Evolutionary conservation across 2,113 vertebrate species (phyloP), one percentile per base, ranked within the genome.

Genomic region (Grus americana): DNA sequence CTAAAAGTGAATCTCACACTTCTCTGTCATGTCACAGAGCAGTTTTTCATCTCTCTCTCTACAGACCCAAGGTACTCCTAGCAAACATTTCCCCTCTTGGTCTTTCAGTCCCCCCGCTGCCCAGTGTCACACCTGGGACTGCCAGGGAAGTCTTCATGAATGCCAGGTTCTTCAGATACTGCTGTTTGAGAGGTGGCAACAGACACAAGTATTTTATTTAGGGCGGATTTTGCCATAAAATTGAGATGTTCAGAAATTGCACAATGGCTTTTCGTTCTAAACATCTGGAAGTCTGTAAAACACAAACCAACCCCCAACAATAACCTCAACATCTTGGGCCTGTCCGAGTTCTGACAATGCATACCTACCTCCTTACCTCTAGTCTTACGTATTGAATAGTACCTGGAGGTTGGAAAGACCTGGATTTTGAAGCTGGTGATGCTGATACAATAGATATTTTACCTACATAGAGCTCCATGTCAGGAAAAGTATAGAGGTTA

Each of bases 401-500:
- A 85, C 63, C 47, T 70, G 61, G 47, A 81, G 38, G 42, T 38
- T 91, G 57, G 73, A 55, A 58, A 84, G 61, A 54, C n/a, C 57
- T 87, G 73, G 18, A 23, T 86, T 93, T 92, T 59, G 68, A 80
- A 63, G n/a, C 46, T 71, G 63, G 11, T 55, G 71, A 9, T 47
- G 59, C 44, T 81, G 75, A 44, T 85, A 54, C 52, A 93, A 34
- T 27, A 67, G 81, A 44, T 42, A 58, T 84, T 94, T 80, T 84
- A 79, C 65, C 59, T 90, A 59, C 38, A 9, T 3, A 0, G 63
- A 86, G 63, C 47, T 80, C 34, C 46, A 54, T 8, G 22, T 62
- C 65, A 54, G 66, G 83, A 71, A 95, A 95, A 93, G 76, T 73
- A 79, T 30, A 87, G 44, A 89, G 93, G 90, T 95, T 96, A 96